Base-by-base conservation (phyloP, 2,888 invertebrate species). In the Lochmaea crataegi region DNA sequence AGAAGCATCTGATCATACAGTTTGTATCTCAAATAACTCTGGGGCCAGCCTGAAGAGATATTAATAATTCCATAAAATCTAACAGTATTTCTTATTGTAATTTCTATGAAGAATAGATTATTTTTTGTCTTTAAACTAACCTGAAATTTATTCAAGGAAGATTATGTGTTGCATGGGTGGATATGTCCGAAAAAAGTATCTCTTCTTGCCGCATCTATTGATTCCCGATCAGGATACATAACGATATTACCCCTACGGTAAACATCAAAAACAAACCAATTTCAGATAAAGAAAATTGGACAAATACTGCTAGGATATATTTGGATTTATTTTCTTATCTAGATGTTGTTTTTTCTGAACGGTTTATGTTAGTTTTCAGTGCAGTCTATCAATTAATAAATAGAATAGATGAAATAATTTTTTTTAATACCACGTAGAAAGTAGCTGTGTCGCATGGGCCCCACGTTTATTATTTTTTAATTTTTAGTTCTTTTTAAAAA, bases 211-310 rank as follows among this genome's bases (percentile, higher is more conserved):
- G 10, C 32, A 22, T 71, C 53, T 72, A 66, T 72, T 57, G 72
- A 72, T 72, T 56, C 16, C 26, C 41, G 41, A 61, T 67, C 63
- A 45, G n/a, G 53, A 45, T 16, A 60, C 26, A 65, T 7, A 26
- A 70, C 48, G 45, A 65, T 42, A 70, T 70, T 41, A 73, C 73
- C 69, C 18, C 61, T 16, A 53, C 38, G 41, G 69, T 69, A 73
- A 73, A 73, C 69, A 73, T 69, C 60, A 61, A 69, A 72, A 69
- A 73, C 73, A 73, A 69, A 73, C 73, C 73, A 73, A 69, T 73
- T 69, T 69, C 73, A 61, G 73, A 69, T 65, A 67, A 10, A 51
- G 65, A 65, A 57, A 70, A 70, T 57, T 57, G 64, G 32, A 45
- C 65, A 70, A 70, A 70, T 41, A 70, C 53, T 70, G 65, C 48